Evolutionary conservation across 2,113 vertebrate genomes (phyloP).

Genomic region (Dasypus novemcinctus): DNA sequence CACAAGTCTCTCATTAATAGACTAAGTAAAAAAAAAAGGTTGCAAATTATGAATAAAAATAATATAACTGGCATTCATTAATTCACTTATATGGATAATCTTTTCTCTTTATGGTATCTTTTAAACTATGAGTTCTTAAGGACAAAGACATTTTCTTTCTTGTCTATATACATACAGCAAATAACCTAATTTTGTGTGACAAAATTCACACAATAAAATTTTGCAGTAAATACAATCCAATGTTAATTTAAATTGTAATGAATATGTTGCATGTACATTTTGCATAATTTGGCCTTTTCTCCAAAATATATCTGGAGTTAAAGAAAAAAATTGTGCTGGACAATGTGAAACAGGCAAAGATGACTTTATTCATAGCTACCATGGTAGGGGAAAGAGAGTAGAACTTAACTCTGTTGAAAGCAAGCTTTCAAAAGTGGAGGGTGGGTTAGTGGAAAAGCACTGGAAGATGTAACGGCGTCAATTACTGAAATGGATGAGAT

Average conservation of each 20-base stretch:
- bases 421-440: too few relatives aligned
- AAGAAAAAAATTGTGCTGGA: too few relatives aligned
- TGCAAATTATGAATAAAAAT: slow-evolving; percentile 17
- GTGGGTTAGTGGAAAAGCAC: too few relatives aligned
- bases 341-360: too few relatives aligned
- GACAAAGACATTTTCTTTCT: background rate
- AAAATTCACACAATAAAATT: background rate
- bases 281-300: background rate
- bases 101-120: background rate
- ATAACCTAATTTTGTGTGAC: background rate
- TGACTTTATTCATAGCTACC: too few relatives aligned
- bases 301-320: background rate
- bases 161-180: background rate
- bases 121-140: background rate
- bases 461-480: too few relatives aligned
- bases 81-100: background rate
- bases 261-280: background rate
- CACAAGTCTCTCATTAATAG: background rate
- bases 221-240: background rate
- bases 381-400: too few relatives aligned
- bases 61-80: background rate
- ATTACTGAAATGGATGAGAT: too few relatives aligned
- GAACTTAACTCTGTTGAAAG: too few relatives aligned
- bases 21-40: slow-evolving; percentile 21
- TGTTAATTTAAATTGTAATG: background rate